Conservation (phyloP, 2,113 vertebrate genomes). For the Silurus meridionalis region DNA sequence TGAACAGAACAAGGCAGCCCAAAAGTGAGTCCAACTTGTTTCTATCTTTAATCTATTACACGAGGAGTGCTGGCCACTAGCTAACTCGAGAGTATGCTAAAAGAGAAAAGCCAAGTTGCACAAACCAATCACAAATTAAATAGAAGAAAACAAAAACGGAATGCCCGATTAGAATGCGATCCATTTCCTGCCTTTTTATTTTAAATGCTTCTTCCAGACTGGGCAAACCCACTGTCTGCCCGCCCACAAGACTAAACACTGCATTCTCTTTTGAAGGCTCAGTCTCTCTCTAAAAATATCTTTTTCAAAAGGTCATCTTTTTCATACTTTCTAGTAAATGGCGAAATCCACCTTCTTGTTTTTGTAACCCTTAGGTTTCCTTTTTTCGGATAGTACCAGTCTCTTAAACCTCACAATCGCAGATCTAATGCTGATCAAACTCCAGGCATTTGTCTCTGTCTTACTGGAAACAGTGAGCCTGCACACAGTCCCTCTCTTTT, state of each 20-base stretch:
- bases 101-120: not conserved
- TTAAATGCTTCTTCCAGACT: conserved; percentile 6
- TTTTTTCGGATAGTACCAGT: not conserved
- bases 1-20: not conserved
- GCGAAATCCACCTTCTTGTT: not conserved
- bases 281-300: conserved; percentile 19
- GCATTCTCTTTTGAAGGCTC: not conserved
- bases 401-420: not conserved
- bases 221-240: conserved; percentile 10
- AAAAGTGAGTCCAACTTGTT: not conserved
- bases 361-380: not conserved
- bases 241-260: conserved; percentile 31
- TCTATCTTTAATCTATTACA: not conserved
- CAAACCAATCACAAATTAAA: not conserved
- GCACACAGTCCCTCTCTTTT: not conserved
- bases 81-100: not conserved
- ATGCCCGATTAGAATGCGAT: not conserved
- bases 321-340: not conserved
- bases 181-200: conserved; percentile 4
- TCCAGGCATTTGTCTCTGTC: not conserved
- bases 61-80: not conserved
- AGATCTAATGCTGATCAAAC: not conserved
- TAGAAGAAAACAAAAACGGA: not conserved
- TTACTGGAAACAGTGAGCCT: not conserved
- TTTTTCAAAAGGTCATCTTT: conserved; percentile 16